Conservation (phyloP, 2,888 invertebrate genomes). For the Hypena proboscidalis region DNA sequence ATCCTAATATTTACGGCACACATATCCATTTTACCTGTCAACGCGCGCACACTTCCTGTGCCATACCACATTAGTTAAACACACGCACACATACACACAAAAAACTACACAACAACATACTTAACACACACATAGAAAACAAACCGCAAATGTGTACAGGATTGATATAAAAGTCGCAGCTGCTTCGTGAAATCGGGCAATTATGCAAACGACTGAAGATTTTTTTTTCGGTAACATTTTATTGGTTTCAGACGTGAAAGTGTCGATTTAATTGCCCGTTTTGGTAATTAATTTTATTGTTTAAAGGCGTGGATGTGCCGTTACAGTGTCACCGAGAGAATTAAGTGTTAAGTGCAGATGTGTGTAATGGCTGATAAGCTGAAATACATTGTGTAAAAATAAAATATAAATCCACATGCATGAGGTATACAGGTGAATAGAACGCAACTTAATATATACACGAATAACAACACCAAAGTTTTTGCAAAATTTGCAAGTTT, state of each 20-base stretch:
- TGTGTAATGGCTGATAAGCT: background rate
- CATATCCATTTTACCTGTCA: conserved; percentile 51
- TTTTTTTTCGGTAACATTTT: conserved; percentile 22
- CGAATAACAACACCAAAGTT: too few relatives aligned
- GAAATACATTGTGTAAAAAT: too few relatives aligned
- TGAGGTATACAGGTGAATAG: too few relatives aligned
- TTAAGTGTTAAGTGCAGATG: conserved; percentile 1
- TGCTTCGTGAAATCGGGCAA: conserved; percentile 41
- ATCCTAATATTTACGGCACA: conserved; percentile 45
- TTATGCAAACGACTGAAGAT: conserved; percentile 34
- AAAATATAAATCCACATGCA: too few relatives aligned
- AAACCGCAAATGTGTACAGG: conserved; percentile 41
- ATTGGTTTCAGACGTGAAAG: conserved; percentile 30
- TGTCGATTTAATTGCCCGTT: conserved; percentile 36
- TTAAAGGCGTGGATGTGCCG: conserved; percentile 11
- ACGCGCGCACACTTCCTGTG: conserved; percentile 47
- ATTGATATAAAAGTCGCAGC: conserved; percentile 44
- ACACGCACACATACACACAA: conserved; percentile 30
- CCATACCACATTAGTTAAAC: conserved; percentile 49
- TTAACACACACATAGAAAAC: conserved; percentile 27
- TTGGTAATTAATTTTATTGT: conserved; percentile 37
- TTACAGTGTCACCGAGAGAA: conserved; percentile 9
- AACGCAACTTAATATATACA: too few relatives aligned
- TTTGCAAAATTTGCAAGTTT: too few relatives aligned
- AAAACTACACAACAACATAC: conserved; percentile 10